A percentile compares a stretch with the other conserved stretches of the same genome.
Conservation (phyloP, 2,888 invertebrate species). For the Acanthosepion esculentum region DNA sequence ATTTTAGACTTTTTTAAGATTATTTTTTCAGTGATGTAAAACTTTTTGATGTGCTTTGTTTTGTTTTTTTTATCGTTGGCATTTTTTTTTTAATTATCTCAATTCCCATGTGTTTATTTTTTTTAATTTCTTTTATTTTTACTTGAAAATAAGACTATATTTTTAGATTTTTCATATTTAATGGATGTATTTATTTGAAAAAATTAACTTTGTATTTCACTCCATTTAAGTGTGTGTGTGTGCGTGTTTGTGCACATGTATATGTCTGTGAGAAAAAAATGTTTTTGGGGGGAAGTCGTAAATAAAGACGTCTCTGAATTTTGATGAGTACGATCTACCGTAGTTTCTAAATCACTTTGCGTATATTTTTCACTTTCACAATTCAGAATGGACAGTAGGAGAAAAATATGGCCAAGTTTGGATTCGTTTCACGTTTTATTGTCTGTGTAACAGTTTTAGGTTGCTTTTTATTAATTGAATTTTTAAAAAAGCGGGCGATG, state of each 20-base stretch:
- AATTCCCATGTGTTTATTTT: too few relatives aligned
- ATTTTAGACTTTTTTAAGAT: too few relatives aligned
- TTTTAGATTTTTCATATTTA: too few relatives aligned
- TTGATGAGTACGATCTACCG: background rate
- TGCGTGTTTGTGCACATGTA: background rate
- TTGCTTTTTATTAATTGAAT: background rate
- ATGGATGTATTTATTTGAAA: too few relatives aligned
- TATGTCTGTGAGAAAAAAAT: background rate
- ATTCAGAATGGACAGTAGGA: background rate
- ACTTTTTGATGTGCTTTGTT: too few relatives aligned
- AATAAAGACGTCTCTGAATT: background rate
- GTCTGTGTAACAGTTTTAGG: background rate
- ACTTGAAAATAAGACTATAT: too few relatives aligned
- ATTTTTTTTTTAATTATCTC: too few relatives aligned
- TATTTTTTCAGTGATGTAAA: too few relatives aligned
- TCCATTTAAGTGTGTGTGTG: background rate
- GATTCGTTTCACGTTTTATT: background rate
- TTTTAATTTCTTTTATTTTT: too few relatives aligned
- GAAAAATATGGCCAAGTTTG: background rate
- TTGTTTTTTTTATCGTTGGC: too few relatives aligned
- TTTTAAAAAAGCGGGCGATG: background rate
- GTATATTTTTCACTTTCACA: background rate
- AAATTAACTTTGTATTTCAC: background rate
- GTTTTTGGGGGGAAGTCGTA: background rate
- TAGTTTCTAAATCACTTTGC: background rate